phyloP scores from a whole-genome alignment of 2,888 invertebrate species.

The Ypsolopha sequella region DNA sequence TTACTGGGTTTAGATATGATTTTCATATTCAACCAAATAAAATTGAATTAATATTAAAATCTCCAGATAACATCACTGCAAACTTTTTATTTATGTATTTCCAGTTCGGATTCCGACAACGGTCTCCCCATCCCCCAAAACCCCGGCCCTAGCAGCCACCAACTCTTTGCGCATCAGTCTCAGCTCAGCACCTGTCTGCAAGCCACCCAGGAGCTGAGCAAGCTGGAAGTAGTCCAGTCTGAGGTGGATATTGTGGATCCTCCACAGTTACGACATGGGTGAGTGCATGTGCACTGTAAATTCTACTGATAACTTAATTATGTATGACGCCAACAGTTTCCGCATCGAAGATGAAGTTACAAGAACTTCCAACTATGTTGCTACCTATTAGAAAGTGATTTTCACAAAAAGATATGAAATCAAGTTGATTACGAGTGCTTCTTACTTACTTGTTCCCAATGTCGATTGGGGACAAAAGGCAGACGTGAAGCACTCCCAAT shows the following conservation, averaged over 20 bases:
- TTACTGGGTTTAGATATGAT: no score
- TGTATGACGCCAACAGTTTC: no score
- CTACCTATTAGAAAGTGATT: no score
- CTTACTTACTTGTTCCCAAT: no score
- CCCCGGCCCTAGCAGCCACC: constrained; percentile 15
- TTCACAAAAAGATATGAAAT: no score
- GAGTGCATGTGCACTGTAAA: no score
- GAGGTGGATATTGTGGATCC: constrained; percentile 32
- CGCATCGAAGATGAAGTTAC: background rate
- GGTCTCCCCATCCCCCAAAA: constrained; percentile 17
- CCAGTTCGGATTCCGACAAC: constrained; percentile 43
- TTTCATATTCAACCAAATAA: no score
- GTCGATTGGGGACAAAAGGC: no score
- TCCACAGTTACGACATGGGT: constrained; percentile 29
- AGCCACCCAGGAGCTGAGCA: constrained; percentile 45
- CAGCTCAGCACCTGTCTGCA: constrained; percentile 29
- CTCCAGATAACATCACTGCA: background rate
- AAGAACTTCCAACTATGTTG: background rate
- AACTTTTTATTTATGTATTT: constrained; percentile 10
- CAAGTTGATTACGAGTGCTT: no score
- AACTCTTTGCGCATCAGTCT: constrained; percentile 23
- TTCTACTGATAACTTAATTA: no score
- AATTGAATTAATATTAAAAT: background rate
- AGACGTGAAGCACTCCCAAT: no score
- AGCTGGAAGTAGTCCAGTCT: constrained; percentile 33